These are phyloP conservation scores for Drosophila vallismaia DNA, from an alignment of 2,888 invertebrate genomes.

Conservation along the genomic window DNA sequence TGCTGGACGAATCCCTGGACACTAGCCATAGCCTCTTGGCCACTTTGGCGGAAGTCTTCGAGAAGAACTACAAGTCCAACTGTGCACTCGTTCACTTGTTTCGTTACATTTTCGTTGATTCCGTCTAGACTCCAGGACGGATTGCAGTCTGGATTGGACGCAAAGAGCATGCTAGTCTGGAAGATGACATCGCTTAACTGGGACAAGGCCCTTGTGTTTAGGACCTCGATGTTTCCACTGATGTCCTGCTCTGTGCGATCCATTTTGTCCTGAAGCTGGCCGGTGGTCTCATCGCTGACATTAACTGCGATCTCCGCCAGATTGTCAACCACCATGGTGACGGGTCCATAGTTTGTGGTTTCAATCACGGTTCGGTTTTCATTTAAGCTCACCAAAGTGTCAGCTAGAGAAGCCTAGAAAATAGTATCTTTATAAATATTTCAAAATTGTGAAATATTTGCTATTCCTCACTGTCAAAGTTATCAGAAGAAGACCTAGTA, in stretches of 20 bases:
- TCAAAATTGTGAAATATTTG: not conserved
- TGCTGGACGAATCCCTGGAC: slow-evolving; percentile 59
- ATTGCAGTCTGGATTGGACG: slow-evolving; percentile 62
- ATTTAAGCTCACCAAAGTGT: not conserved
- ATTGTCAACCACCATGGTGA: slow-evolving; percentile 65
- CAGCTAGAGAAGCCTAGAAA: not conserved
- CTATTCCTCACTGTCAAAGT: slow-evolving; percentile 35
- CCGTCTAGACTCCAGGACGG: slow-evolving; percentile 59
- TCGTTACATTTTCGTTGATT: slow-evolving; percentile 60
- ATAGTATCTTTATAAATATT: not conserved
- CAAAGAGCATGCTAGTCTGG: slow-evolving; percentile 55
- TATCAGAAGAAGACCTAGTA: slow-evolving; percentile 45
- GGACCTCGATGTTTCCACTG: slow-evolving; percentile 56
- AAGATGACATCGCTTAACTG: slow-evolving; percentile 57
- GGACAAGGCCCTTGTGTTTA: slow-evolving; percentile 55
- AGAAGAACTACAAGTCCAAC: slow-evolving; percentile 40
- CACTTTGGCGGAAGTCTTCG: slow-evolving; percentile 42
- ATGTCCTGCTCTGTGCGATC: slow-evolving; percentile 49
- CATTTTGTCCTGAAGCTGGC: slow-evolving; percentile 60
- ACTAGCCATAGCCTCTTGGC: slow-evolving; percentile 37
- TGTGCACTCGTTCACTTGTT: slow-evolving; percentile 58
- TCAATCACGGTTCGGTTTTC: slow-evolving; percentile 41
- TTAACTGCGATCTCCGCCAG: slow-evolving; percentile 61
- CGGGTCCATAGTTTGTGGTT: slow-evolving; percentile 62
- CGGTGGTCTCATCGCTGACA: slow-evolving; percentile 56